Conservation (phyloP, 37 sponge, comb jelly and placozoan species). For the Theonella swinhoei region DNA sequence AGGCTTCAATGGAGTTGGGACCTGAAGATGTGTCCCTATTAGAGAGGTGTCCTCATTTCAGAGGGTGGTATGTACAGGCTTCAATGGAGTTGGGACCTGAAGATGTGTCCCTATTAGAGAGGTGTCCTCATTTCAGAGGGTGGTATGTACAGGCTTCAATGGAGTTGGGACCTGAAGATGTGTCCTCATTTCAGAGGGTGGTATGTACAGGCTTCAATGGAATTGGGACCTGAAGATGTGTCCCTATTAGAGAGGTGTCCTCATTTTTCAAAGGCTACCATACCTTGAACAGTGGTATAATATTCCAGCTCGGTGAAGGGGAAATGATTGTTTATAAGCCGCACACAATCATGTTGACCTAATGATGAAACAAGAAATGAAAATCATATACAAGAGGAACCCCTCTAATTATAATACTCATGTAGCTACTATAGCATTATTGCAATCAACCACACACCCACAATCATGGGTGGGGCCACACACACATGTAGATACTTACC, state of each 20-base stretch:
- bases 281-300: constrained; percentile 47
- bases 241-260: not conserved
- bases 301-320: constrained; percentile 38
- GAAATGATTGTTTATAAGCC: constrained; percentile 66
- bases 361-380: not conserved
- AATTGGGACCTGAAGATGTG: no score
- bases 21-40: no score
- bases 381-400: not conserved
- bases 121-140: not conserved
- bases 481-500: no score
- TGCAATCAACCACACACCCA: no score
- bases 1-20: no score
- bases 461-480: no score
- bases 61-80: not conserved
- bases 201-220: not conserved
- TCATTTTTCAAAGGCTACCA: not conserved
- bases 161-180: no score
- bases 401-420: no score
- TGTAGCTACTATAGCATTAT: no score
- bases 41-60: not conserved
- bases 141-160: not conserved
- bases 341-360: constrained; percentile 72
- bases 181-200: not conserved
- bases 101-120: no score
- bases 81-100: no score